phyloP scores from a whole-genome alignment of 1,140 invertebrate genomes.

The Linepithema humile region DNA sequence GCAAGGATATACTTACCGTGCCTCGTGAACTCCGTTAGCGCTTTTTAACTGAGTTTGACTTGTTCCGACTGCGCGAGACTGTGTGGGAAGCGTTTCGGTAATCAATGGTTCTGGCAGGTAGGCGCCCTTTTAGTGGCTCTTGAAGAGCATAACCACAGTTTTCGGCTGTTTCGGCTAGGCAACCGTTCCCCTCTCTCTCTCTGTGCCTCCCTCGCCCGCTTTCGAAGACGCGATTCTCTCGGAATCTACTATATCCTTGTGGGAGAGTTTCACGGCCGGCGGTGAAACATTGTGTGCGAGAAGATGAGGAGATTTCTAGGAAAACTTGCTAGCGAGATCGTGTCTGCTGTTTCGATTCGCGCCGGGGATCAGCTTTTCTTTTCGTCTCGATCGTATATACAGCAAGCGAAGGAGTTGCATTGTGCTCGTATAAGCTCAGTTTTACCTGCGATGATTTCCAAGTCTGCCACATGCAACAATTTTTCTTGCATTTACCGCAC shows the following conservation, averaged over 20 bases:
- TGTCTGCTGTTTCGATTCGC: not conserved
- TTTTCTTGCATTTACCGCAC: no score
- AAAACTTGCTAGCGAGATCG: not conserved
- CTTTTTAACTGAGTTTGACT: conserved; percentile 81
- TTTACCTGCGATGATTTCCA: not conserved
- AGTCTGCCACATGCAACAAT: not conserved
- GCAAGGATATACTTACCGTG: conserved; percentile 78
- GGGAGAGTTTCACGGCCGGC: conserved; percentile 42
- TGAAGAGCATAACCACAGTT: conserved; percentile 76
- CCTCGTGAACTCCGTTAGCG: conserved; percentile 77
- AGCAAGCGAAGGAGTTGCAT: not conserved
- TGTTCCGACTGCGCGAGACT: conserved; percentile 75
- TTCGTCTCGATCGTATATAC: not conserved
- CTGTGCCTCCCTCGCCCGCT: conserved; percentile 52
- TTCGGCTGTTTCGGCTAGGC: conserved; percentile 69
- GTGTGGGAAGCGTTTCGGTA: conserved; percentile 84
- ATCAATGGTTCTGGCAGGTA: conserved; percentile 84
- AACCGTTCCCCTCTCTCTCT: conserved; percentile 48
- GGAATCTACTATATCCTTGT: conserved; percentile 45
- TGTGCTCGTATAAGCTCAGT: not conserved
- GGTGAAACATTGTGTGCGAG: conserved; percentile 50
- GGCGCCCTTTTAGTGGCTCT: conserved; percentile 79
- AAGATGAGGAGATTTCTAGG: conserved; percentile 15
- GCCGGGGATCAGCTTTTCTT: conserved; percentile 7
- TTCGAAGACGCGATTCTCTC: conserved; percentile 60